Base-by-base conservation (phyloP, 2,113 vertebrate species). In the Calypte anna region DNA sequence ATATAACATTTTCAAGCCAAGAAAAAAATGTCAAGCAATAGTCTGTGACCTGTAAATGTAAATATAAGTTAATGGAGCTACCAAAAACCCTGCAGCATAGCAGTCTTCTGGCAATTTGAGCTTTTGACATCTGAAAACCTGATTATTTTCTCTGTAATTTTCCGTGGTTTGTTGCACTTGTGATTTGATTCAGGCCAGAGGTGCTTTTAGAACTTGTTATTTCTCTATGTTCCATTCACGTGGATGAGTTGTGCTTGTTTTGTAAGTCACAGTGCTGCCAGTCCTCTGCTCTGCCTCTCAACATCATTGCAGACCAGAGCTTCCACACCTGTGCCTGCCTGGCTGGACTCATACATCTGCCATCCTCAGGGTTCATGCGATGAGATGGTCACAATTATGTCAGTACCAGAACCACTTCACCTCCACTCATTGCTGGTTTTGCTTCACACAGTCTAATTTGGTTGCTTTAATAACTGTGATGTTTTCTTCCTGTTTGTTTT, bases 321-420 rank as follows among this genome's bases (percentile, higher is more conserved):
- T 46, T 18, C 31, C 43, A 1, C 22, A 22, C 51, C 53, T 21
- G 21, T 6, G 1, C 6, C 59, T 38, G 50, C 14, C 72, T 40
- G 27, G 2, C 22, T 14, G 14, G 43, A 1, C 33, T 59, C 20
- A 2, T 10, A 2, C 24, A 22, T 25, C 13, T 7, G 3, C 15
- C 18, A 40, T 31, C 53, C 53, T 48, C 38, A 46, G 53, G 54
- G 27, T 21, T 28, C 75, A 12, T 22, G n/a, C 28, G 70, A 23
- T 24, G 50, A 58, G 19, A 7, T 46, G 36, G 28, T 17, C 61
- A 48, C 38, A 31, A 2, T 44, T 31, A 25, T 16, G 50, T 3
- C 40, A 86, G n/a, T 14, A 8, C 33, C 24, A 16, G 4, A 23
- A 59, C 30, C 31, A 40, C 23, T 78, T 59, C 25, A 18, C 27